These are phyloP conservation scores for Poecilia gillii DNA, from an alignment of 2,797 vertebrate genomes.

Conservation along the genomic window DNA sequence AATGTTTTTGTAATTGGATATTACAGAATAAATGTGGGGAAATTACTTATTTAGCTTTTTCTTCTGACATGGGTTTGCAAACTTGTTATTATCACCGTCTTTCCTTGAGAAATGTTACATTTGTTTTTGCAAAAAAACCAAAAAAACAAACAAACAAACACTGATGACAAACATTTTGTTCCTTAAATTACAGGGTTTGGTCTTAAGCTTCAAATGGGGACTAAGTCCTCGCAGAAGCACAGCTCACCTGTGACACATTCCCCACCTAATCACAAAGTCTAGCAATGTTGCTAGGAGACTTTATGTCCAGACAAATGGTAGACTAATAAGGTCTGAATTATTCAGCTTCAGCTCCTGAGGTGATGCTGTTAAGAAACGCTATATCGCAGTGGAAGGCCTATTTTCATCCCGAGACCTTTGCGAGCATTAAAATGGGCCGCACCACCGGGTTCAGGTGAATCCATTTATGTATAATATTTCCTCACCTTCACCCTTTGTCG, in stretches of 20 bases:
- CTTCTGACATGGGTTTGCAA: not conserved
- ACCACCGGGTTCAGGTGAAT: slow-evolving; percentile 49
- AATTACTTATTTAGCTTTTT: not conserved
- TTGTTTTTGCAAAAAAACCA: no score
- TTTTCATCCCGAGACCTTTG: slow-evolving; percentile 61
- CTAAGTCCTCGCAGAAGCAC: slow-evolving; percentile 12
- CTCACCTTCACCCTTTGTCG: slow-evolving; percentile 53
- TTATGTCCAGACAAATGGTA: slow-evolving; percentile 61
- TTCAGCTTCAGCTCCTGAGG: slow-evolving; percentile 59
- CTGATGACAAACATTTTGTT: not conserved
- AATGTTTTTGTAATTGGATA: not conserved
- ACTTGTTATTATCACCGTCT: not conserved
- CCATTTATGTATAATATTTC: slow-evolving; percentile 57
- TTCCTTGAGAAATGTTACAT: not conserved
- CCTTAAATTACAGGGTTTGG: slow-evolving; percentile 1
- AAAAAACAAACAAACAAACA: not conserved
- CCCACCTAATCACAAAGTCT: slow-evolving; percentile 43
- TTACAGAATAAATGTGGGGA: not conserved
- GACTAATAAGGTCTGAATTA: slow-evolving; percentile 69
- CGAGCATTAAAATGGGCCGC: slow-evolving; percentile 42
- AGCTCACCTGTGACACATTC: slow-evolving; percentile 31
- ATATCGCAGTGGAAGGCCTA: slow-evolving; percentile 43
- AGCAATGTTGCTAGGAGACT: slow-evolving; percentile 62
- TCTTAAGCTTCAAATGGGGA: not conserved
- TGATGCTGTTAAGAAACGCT: slow-evolving; percentile 67